Conservation (phyloP, 2,888 invertebrate genomes). For the Hedya salicella region DNA sequence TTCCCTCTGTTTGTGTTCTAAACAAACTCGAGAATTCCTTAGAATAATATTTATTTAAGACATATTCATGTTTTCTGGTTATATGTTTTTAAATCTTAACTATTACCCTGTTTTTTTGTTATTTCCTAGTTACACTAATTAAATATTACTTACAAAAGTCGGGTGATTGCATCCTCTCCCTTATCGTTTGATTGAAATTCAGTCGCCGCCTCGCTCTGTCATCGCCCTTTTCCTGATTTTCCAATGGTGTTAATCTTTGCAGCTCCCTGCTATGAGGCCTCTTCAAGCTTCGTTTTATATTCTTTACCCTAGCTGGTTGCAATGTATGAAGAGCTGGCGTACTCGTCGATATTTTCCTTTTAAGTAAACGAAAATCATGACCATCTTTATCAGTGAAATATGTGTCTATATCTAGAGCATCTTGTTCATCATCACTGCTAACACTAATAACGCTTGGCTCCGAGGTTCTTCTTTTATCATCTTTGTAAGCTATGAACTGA, state of each 20-base stretch:
- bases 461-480: slow-evolving; percentile 49
- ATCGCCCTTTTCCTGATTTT: slow-evolving; percentile 48
- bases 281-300: slow-evolving; percentile 73
- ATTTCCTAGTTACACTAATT: not conserved
- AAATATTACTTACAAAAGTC: slow-evolving; percentile 62
- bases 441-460: slow-evolving; percentile 49
- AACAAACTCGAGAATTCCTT: too few relatives aligned
- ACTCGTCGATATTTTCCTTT: slow-evolving; percentile 47
- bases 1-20: too few relatives aligned
- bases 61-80: too few relatives aligned
- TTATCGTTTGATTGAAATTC: slow-evolving; percentile 54
- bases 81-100: too few relatives aligned
- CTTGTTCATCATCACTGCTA: slow-evolving; percentile 56
- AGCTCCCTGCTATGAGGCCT: slow-evolving; percentile 74
- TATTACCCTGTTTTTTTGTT: too few relatives aligned
- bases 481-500: slow-evolving; percentile 60
- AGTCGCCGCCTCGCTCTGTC: slow-evolving; percentile 60
- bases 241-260: slow-evolving; percentile 62
- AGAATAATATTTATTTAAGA: too few relatives aligned
- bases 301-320: slow-evolving; percentile 61
- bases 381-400: slow-evolving; percentile 45
- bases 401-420: not conserved
- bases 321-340: slow-evolving; percentile 59
- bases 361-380: slow-evolving; percentile 47
- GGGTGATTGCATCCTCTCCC: slow-evolving; percentile 55